Evolutionary conservation across 1,140 invertebrate species (phyloP).

Genomic region (Brevipalpus yothersi): DNA sequence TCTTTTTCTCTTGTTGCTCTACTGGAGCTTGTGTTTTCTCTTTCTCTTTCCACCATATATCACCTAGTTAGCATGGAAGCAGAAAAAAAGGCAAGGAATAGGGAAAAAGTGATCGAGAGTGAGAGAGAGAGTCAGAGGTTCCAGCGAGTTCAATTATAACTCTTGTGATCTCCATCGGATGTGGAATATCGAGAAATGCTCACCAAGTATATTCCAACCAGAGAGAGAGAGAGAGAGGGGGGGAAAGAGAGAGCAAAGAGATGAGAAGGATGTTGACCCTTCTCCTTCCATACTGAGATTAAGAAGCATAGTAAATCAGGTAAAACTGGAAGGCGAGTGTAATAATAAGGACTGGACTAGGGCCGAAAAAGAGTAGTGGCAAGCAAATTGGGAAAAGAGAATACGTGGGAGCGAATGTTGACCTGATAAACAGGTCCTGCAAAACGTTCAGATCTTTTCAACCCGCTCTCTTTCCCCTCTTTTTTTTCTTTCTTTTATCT

Average conservation of each 20-base stretch:
- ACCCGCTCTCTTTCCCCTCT: background rate
- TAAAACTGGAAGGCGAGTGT: background rate
- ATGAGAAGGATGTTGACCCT: background rate
- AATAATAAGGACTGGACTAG: background rate
- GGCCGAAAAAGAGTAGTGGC: background rate
- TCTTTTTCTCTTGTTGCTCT: background rate
- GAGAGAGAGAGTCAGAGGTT: background rate
- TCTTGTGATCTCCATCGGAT: background rate
- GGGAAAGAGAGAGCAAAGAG: background rate
- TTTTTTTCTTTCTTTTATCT: slow-evolving; percentile 12
- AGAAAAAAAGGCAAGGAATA: background rate
- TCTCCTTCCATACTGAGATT: background rate
- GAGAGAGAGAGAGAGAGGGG: too few relatives aligned
- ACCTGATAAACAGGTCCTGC: background rate
- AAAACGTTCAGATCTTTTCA: background rate
- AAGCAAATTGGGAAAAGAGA: background rate
- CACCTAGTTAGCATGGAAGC: background rate
- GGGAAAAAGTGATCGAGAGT: background rate
- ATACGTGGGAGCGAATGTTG: background rate
- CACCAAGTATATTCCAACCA: background rate
- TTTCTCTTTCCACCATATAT: background rate
- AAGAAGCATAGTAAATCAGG: background rate
- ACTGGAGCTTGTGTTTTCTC: background rate
- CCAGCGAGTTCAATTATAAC: background rate
- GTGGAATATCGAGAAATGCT: background rate